Conservation (phyloP, 2,797 vertebrate genomes). For the Sylvilagus floridanus region DNA sequence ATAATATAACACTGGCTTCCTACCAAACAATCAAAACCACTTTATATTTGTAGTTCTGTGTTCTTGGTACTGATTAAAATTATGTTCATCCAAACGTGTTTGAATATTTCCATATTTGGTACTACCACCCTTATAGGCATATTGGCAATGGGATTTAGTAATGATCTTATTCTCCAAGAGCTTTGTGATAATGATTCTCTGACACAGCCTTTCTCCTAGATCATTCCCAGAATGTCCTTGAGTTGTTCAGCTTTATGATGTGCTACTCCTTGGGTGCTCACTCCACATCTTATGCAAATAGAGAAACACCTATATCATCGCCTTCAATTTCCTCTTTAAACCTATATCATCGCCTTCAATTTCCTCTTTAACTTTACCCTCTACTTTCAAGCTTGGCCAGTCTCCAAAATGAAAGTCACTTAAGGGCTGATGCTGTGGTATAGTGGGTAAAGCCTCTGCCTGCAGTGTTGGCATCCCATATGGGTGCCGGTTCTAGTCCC, state of each 20-base stretch:
- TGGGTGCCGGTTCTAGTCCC: too few relatives aligned
- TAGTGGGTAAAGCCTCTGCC: too few relatives aligned
- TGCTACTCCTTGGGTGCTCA: neutral
- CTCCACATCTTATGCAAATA: constrained; percentile 33
- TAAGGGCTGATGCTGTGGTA: neutral
- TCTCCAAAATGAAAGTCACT: constrained; percentile 36
- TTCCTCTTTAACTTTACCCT: neutral
- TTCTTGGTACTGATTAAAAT: neutral
- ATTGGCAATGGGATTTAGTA: neutral
- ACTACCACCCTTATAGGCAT: neutral
- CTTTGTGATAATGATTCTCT: constrained; percentile 1
- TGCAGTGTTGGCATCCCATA: too few relatives aligned
- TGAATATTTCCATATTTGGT: constrained; percentile 51
- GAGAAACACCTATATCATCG: neutral
- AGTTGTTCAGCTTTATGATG: constrained; percentile 26
- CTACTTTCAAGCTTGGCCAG: neutral
- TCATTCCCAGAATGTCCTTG: constrained; percentile 31
- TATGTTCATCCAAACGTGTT: neutral
- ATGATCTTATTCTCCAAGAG: neutral
- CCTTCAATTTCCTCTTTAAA: neutral
- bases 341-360: neutral
- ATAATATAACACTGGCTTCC: constrained; percentile 18
- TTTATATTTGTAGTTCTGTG: neutral
- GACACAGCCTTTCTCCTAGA: neutral
- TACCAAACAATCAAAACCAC: constrained; percentile 31